These are phyloP conservation scores for Chrosomus eos DNA, from an alignment of 2,797 vertebrate genomes.

Conservation along the genomic window DNA sequence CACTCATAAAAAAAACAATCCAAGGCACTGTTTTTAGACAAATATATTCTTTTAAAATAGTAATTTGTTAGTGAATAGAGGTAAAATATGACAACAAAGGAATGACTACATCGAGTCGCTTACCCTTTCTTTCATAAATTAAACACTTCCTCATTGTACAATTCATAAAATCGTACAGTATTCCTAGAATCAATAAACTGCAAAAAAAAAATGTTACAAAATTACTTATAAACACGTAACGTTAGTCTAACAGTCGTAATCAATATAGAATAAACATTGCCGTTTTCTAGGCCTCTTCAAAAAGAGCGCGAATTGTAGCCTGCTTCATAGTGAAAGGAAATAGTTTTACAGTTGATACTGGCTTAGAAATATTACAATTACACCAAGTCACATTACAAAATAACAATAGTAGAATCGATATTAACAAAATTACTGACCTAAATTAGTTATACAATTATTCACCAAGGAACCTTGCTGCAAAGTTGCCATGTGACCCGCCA, in stretches of 20 bases:
- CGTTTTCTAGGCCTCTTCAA: neutral
- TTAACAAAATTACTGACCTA: neutral
- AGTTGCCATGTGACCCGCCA: too few relatives aligned
- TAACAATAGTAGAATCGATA: neutral
- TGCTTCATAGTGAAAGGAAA: neutral
- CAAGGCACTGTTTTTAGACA: too few relatives aligned
- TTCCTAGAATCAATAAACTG: neutral
- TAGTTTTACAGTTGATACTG: neutral
- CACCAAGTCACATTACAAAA: neutral
- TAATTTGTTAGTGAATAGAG: too few relatives aligned
- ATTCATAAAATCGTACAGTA: neutral
- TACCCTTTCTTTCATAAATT: neutral
- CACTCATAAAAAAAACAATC: too few relatives aligned
- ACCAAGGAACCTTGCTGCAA: too few relatives aligned
- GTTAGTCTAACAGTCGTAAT: neutral
- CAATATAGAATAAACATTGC: neutral
- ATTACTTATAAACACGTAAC: neutral
- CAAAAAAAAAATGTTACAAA: neutral
- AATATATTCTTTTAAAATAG: too few relatives aligned
- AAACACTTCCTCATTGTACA: neutral
- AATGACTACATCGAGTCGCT: neutral
- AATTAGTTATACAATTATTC: neutral
- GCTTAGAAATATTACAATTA: neutral
- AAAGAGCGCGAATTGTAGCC: neutral
- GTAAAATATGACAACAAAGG: neutral